Percentiles rank a stretch among this genome's conserved stretches.
Conservation (phyloP, 2,888 invertebrate species). For the Plusia festucae region DNA sequence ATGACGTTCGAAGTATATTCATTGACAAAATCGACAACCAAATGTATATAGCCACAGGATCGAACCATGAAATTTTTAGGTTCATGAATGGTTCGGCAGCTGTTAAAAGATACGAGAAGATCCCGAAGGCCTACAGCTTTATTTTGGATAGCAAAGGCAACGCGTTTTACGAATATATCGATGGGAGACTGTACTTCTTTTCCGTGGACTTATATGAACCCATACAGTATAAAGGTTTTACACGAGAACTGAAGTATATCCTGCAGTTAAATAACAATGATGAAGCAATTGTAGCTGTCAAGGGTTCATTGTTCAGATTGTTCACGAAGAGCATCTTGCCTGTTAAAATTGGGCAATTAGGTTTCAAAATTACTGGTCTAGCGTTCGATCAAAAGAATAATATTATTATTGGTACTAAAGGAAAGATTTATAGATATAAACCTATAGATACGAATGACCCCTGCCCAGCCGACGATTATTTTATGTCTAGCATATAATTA, state of each 20-base stretch:
- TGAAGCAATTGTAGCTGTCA: constrained; percentile 82
- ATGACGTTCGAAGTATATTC: constrained; percentile 81
- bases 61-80: constrained; percentile 78
- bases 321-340: constrained; percentile 78
- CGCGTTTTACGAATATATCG: constrained; percentile 81
- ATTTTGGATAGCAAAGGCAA: constrained; percentile 80
- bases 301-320: constrained; percentile 78
- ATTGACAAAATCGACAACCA: constrained; percentile 79
- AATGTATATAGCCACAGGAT: constrained; percentile 82
- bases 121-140: constrained; percentile 83
- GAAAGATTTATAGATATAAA: constrained; percentile 83
- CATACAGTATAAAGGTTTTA: constrained; percentile 83
- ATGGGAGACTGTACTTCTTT: constrained; percentile 82
- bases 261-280: constrained; percentile 78
- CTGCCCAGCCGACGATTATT: constrained; percentile 83
- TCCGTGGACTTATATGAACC: constrained; percentile 80
- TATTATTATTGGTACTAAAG: constrained; percentile 83
- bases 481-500: constrained; percentile 78
- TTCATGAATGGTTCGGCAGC: constrained; percentile 83
- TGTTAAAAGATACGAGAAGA: constrained; percentile 79
- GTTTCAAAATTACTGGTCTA: constrained; percentile 83
- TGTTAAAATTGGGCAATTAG: constrained; percentile 78
- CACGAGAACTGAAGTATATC: constrained; percentile 82
- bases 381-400: constrained; percentile 81
- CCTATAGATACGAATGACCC: constrained; percentile 78